These are phyloP conservation scores for Karalla daura DNA, from an alignment of 2,797 vertebrate genomes.

Conservation along the genomic window DNA sequence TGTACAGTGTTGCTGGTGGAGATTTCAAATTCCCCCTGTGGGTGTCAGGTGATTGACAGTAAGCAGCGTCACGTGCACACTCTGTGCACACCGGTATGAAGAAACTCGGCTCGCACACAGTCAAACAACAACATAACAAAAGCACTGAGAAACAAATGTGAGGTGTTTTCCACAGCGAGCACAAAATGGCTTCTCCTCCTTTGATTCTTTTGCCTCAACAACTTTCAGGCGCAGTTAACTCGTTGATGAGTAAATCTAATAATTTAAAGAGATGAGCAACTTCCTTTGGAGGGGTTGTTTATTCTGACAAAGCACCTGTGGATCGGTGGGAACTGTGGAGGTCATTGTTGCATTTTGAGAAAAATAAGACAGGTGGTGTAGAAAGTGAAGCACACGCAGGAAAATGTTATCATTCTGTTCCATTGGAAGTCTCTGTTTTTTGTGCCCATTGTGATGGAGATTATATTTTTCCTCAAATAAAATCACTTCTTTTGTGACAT, in stretches of 20 bases:
- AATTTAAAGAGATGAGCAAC: background rate
- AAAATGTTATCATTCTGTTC: constrained; percentile 33
- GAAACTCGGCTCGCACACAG: constrained; percentile 27
- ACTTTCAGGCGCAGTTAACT: constrained; percentile 4
- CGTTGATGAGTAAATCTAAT: background rate
- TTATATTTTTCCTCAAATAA: constrained; percentile 28
- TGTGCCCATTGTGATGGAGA: constrained; percentile 28
- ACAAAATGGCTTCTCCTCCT: constrained; percentile 2
- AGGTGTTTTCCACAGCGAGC: background rate
- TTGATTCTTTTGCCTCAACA: constrained; percentile 18
- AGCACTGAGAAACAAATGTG: background rate
- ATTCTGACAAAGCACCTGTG: constrained; percentile 20
- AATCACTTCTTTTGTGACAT: constrained; percentile 33
- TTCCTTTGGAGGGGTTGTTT: background rate
- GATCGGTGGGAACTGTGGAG: constrained; percentile 13
- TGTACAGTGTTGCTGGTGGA: constrained; percentile 12
- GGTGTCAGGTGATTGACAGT: constrained; percentile 47
- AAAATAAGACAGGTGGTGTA: constrained; percentile 5
- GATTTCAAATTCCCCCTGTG: constrained; percentile 31
- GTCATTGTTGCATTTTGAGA: constrained; percentile 1
- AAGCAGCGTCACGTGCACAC: constrained; percentile 13
- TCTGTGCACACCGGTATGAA: constrained; percentile 15
- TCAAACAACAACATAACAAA: constrained; percentile 5
- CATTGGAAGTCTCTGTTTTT: constrained; percentile 26
- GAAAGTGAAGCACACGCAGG: constrained; percentile 15